A percentile compares a stretch with the other conserved stretches of the same genome.
Conservation (phyloP, 2,888 invertebrate species). For the Drosophila buzzatii region DNA sequence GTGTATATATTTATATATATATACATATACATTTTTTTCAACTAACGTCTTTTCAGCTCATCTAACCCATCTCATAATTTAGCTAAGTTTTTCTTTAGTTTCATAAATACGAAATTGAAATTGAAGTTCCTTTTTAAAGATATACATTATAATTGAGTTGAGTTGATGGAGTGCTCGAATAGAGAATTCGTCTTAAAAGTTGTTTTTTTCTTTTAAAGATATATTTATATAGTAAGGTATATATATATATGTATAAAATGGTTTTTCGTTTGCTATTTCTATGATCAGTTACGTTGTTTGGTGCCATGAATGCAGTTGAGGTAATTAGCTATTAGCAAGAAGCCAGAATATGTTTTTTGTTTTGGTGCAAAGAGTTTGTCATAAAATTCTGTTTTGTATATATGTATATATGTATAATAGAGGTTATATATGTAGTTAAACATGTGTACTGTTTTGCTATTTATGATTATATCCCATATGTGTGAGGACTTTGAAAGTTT, state of each 20-base stretch:
- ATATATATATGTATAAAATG: conserved; percentile 39
- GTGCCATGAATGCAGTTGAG: conserved; percentile 77
- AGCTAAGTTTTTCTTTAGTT: conserved; percentile 6
- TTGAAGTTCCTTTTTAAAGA: conserved; percentile 21
- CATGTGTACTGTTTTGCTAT: neutral
- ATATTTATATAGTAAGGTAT: conserved; percentile 5
- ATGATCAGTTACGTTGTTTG: conserved; percentile 64
- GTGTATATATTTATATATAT: conserved; percentile 4
- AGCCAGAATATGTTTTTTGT: conserved; percentile 62
- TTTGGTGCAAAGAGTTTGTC: conserved; percentile 56
- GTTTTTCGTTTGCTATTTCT: conserved; percentile 27
- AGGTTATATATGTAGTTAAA: conserved; percentile 31
- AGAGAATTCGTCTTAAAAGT: conserved; percentile 30
- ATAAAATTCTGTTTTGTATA: conserved; percentile 42
- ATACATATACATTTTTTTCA: neutral
- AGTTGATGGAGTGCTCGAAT: conserved; percentile 40
- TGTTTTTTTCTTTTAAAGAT: conserved; percentile 19
- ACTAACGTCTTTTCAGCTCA: conserved; percentile 28
- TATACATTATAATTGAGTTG: conserved; percentile 37
- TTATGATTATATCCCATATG: conserved; percentile 21
- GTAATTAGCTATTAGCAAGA: conserved; percentile 65
- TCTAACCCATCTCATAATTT: conserved; percentile 17
- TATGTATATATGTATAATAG: conserved; percentile 7
- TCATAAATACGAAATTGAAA: conserved; percentile 22
- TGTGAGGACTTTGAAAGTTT: conserved; percentile 37